Conservation (phyloP, 2,888 invertebrate genomes). For the Desoria tigrina region DNA sequence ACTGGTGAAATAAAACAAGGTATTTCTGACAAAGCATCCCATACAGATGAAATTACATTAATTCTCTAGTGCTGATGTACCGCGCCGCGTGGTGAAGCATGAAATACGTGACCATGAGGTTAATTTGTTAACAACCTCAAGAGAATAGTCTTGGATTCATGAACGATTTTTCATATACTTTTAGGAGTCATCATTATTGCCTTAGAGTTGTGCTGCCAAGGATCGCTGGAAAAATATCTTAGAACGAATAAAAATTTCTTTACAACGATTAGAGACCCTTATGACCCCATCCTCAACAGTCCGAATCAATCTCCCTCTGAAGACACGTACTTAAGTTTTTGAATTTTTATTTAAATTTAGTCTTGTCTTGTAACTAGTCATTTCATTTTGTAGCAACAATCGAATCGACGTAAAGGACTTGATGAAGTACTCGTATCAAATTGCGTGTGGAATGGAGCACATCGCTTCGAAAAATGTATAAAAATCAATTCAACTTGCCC, state of each 20-base stretch:
- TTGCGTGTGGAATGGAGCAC: slow-evolving; percentile 28
- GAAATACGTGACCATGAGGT: too few relatives aligned
- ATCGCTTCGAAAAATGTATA: slow-evolving; percentile 22
- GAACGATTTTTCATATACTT: not conserved
- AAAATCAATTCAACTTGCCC: not conserved
- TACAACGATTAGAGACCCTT: not conserved
- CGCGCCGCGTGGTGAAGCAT: too few relatives aligned
- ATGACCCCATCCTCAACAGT: not conserved
- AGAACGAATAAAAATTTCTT: not conserved
- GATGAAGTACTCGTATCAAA: slow-evolving; percentile 16
- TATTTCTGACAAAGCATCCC: not conserved
- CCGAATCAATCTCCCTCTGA: not conserved
- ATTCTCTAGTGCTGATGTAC: too few relatives aligned
- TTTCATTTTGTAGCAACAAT: not conserved
- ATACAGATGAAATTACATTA: not conserved
- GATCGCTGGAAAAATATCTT: slow-evolving; percentile 13
- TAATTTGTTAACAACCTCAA: too few relatives aligned
- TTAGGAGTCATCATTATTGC: slow-evolving; percentile 4
- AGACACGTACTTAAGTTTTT: not conserved
- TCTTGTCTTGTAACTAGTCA: not conserved
- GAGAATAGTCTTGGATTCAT: too few relatives aligned
- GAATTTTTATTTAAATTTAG: not conserved
- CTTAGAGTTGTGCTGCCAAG: slow-evolving; percentile 14
- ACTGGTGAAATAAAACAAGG: slow-evolving; percentile 19
- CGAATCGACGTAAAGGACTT: not conserved